These are phyloP conservation scores for Conopomorpha cramerella DNA, from an alignment of 1,140 invertebrate genomes.

Conservation along the genomic window DNA sequence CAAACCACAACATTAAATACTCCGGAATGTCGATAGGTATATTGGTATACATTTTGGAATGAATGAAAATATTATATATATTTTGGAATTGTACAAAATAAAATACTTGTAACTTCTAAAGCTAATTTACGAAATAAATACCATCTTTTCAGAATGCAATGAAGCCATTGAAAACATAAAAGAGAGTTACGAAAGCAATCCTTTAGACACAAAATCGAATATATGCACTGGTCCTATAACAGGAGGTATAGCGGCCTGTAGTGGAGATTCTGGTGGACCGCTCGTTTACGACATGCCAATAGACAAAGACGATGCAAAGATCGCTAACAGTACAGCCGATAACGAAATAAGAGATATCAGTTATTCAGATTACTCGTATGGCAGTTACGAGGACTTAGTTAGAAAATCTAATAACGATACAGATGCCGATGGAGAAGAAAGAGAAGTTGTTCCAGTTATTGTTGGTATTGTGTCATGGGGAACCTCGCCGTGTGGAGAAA, in stretches of 20 bases:
- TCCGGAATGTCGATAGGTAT: too few relatives aligned
- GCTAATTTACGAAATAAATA: too few relatives aligned
- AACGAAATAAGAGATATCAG: neutral
- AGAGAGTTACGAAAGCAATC: slow-evolving; percentile 31
- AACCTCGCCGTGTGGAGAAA: slow-evolving; percentile 68
- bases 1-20: too few relatives aligned
- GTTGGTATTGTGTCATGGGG: slow-evolving; percentile 82
- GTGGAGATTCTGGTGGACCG: slow-evolving; percentile 71
- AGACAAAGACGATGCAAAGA: too few relatives aligned
- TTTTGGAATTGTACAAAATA: too few relatives aligned
- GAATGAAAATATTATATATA: too few relatives aligned
- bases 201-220: slow-evolving; percentile 46
- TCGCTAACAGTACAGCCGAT: too few relatives aligned
- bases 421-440: slow-evolving; percentile 3
- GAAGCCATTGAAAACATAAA: slow-evolving; percentile 32
- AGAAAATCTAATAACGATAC: slow-evolving; percentile 1
- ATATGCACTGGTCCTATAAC: slow-evolving; percentile 66
- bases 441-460: slow-evolving; percentile 18
- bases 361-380: neutral
- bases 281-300: slow-evolving; percentile 43
- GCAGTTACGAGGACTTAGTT: neutral
- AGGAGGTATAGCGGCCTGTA: slow-evolving; percentile 64
- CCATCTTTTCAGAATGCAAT: slow-evolving; percentile 47
- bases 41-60: too few relatives aligned
- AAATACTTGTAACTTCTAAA: too few relatives aligned